Conservation (phyloP, 2,888 invertebrate species). For the Cactoblastis cactorum region DNA sequence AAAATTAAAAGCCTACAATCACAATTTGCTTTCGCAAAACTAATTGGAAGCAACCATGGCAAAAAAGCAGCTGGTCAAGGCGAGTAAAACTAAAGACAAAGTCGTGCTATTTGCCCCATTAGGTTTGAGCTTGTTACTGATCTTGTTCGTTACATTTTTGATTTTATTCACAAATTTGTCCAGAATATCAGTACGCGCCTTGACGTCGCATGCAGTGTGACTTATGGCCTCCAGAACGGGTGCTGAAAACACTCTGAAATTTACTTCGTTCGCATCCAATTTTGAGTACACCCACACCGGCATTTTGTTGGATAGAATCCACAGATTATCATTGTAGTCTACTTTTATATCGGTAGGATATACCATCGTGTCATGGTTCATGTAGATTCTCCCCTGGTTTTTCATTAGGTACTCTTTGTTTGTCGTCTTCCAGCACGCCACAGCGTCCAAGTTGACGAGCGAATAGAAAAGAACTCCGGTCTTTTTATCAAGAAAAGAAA, state of each 20-base stretch:
- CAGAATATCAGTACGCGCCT: conserved; percentile 76
- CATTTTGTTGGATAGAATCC: conserved; percentile 86
- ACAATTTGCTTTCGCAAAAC: conserved; percentile 10
- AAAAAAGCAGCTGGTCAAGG: conserved; percentile 38
- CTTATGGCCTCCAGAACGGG: conserved; percentile 84
- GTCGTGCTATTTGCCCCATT: conserved; percentile 36
- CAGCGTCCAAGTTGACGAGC: conserved; percentile 85
- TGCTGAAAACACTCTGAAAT: conserved; percentile 85
- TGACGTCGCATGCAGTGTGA: conserved; percentile 84
- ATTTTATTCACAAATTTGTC: conserved; percentile 74
- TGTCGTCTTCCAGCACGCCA: conserved; percentile 88
- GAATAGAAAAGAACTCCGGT: conserved; percentile 87
- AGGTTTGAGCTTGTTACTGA: conserved; percentile 44
- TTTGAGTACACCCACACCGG: conserved; percentile 84
- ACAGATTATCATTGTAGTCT: conserved; percentile 83
- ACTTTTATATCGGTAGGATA: conserved; percentile 90
- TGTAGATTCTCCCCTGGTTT: conserved; percentile 85
- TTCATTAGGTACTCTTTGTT: conserved; percentile 83
- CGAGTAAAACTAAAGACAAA: conserved; percentile 33
- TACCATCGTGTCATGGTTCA: conserved; percentile 84
- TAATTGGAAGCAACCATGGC: conserved; percentile 26
- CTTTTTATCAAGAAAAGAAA: conserved; percentile 84
- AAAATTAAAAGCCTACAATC: not conserved
- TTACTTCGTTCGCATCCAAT: conserved; percentile 81
- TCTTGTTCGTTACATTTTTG: conserved; percentile 60